A percentile compares a stretch with the other conserved stretches of the same genome.
phyloP scores from a whole-genome alignment of 2,113 vertebrate species.

The Otus sunia region DNA sequence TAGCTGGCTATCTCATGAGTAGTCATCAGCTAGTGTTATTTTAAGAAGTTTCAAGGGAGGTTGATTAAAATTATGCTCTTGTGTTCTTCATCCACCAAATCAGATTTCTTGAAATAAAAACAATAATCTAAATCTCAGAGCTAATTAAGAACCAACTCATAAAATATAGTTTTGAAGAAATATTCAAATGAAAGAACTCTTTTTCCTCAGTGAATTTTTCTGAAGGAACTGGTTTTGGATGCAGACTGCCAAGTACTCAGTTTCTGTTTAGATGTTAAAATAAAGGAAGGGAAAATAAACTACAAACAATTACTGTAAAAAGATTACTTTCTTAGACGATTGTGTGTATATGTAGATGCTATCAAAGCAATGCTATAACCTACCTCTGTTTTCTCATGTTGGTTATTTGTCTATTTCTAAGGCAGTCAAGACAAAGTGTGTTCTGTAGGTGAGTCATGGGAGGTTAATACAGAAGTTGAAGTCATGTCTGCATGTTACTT shows the following conservation, averaged over 20 bases:
- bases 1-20: neutral
- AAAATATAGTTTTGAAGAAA: neutral
- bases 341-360: neutral
- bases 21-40: slow-evolving; percentile 31
- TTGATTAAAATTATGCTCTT: neutral
- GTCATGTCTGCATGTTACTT: neutral
- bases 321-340: neutral
- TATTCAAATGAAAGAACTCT: neutral
- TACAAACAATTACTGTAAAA: neutral
- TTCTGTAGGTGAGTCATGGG: neutral
- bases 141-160: neutral
- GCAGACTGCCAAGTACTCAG: neutral
- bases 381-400: neutral
- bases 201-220: neutral
- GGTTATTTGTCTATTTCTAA: neutral
- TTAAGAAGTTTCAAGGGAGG: slow-evolving; percentile 3
- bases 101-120: slow-evolving; percentile 7
- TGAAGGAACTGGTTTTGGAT: neutral
- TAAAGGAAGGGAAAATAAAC: neutral
- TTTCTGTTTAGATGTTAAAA: neutral
- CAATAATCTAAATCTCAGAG: neutral
- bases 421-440: neutral
- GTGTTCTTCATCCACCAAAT: neutral
- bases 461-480: neutral
- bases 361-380: neutral